A percentile compares a stretch with the other conserved stretches of the same genome.
Evolutionary conservation across 2,113 vertebrate species (phyloP).

Genomic region (Fregata magnificens): DNA sequence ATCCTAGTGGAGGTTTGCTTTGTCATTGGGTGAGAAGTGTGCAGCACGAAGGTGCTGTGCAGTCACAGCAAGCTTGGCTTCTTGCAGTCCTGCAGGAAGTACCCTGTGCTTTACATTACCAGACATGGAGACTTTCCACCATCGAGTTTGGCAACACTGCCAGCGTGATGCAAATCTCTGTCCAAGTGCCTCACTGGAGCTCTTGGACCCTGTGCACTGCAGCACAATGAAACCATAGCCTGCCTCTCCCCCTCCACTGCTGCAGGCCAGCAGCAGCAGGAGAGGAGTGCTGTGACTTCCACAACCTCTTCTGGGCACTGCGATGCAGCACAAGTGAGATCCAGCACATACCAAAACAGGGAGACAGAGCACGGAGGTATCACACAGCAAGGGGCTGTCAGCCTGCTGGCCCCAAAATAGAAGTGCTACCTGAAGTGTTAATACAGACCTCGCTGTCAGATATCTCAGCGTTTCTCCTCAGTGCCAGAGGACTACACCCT

Average conservation of each 20-base stretch:
- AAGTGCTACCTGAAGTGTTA: not conserved
- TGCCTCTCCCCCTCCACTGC: not conserved
- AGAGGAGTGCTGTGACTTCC: not conserved
- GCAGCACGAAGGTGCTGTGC: not conserved
- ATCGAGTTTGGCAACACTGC: not conserved
- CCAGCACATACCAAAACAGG: not conserved
- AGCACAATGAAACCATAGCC: not conserved
- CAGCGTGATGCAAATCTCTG: not conserved
- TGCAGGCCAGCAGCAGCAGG: not conserved
- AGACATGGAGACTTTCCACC: not conserved
- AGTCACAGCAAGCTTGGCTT: not conserved
- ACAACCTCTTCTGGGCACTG: rapidly evolving
- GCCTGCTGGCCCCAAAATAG: not conserved
- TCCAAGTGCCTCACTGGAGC: not conserved
- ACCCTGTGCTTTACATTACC: not conserved
- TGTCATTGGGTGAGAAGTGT: not conserved
- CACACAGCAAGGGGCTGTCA: not conserved
- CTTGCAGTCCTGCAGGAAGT: not conserved
- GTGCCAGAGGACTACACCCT: not conserved
- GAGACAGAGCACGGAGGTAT: not conserved
- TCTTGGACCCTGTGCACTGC: not conserved
- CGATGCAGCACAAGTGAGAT: not conserved
- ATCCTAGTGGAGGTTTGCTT: not conserved
- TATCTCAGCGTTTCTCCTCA: not conserved
- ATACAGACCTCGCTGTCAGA: not conserved